A percentile compares a stretch with the other conserved stretches of the same genome.
These are phyloP conservation scores for Anorthoa munda DNA, from an alignment of 2,888 invertebrate genomes.

Conservation along the genomic window DNA sequence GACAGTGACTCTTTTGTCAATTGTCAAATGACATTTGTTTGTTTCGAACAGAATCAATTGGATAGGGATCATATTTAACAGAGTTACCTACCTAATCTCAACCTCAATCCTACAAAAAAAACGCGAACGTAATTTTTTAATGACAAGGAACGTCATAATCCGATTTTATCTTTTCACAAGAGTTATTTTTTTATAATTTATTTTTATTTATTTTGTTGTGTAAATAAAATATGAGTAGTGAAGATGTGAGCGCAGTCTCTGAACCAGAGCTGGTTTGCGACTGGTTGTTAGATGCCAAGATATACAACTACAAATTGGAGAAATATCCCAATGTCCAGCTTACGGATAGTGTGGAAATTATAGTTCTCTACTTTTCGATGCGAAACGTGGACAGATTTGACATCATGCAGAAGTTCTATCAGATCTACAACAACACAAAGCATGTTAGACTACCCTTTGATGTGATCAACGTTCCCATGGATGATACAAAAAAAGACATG, in stretches of 20 bases:
- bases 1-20: not conserved
- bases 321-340: slow-evolving; percentile 75
- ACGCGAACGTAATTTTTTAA: not conserved
- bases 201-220: not conserved
- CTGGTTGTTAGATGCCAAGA: slow-evolving; percentile 77
- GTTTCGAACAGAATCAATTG: not conserved
- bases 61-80: not conserved
- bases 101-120: not conserved
- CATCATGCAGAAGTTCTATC: slow-evolving; percentile 78
- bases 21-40: not conserved
- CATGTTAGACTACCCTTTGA: slow-evolving; percentile 81
- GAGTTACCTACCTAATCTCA: not conserved
- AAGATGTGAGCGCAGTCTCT: not conserved
- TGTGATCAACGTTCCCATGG: slow-evolving; percentile 84
- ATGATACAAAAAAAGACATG: slow-evolving; percentile 76
- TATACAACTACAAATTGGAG: slow-evolving; percentile 76
- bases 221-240: slow-evolving; percentile 15
- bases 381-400: slow-evolving; percentile 78
- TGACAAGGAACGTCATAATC: slow-evolving; percentile 1
- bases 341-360: slow-evolving; percentile 74
- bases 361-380: slow-evolving; percentile 80
- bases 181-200: not conserved
- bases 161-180: not conserved
- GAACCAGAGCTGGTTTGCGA: slow-evolving; percentile 45
- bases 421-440: slow-evolving; percentile 82